Conservation (phyloP, 2,888 invertebrate genomes). For the Sinentomon sp. region DNA sequence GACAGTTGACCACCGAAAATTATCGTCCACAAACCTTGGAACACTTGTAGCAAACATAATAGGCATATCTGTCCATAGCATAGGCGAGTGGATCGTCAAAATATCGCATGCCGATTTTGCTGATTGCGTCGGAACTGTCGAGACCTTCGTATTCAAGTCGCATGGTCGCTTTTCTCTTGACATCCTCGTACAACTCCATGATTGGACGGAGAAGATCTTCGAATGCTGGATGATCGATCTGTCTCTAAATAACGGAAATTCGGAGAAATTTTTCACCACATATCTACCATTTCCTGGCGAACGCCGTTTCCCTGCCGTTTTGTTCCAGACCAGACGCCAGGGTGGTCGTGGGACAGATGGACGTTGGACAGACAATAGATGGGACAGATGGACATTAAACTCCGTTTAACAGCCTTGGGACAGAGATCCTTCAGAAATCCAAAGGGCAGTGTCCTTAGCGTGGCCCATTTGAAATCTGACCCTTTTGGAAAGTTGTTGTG, state of each 20-base stretch:
- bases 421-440: too few relatives aligned
- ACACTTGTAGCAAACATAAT: constrained; percentile 91
- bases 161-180: constrained; percentile 76
- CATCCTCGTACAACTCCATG: constrained; percentile 56
- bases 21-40: constrained; percentile 22
- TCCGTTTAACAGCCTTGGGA: too few relatives aligned
- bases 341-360: too few relatives aligned
- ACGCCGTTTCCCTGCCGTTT: too few relatives aligned
- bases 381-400: too few relatives aligned
- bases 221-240: constrained; percentile 57
- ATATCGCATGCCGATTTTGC: constrained; percentile 34
- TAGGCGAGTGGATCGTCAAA: constrained; percentile 55
- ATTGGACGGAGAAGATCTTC: constrained; percentile 51
- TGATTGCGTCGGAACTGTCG: constrained; percentile 38
- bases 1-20: not conserved
- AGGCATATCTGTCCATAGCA: constrained; percentile 93
- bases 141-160: constrained; percentile 84
- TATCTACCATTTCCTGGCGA: too few relatives aligned
- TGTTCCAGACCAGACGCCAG: too few relatives aligned
- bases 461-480: too few relatives aligned
- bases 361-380: too few relatives aligned
- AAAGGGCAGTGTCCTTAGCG: too few relatives aligned
- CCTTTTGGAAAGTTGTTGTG: too few relatives aligned
- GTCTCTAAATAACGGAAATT: constrained; percentile 30
- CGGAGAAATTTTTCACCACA: too few relatives aligned